A percentile compares a stretch with the other conserved stretches of the same genome.
phyloP scores from a whole-genome alignment of 2,888 invertebrate genomes.

The Apoda limacodes region DNA sequence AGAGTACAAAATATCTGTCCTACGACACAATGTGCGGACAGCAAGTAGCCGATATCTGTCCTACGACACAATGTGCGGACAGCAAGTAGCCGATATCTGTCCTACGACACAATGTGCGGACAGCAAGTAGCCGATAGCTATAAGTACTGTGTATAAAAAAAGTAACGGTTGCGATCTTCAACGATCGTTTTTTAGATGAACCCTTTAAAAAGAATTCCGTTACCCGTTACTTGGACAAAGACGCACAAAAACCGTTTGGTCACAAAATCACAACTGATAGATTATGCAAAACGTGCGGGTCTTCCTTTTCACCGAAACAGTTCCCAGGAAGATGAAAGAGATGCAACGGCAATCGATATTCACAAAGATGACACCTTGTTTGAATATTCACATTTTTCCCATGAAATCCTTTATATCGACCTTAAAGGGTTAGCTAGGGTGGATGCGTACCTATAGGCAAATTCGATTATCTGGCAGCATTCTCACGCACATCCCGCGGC shows the following conservation, averaged over 20 bases:
- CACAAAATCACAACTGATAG: slow-evolving; percentile 41
- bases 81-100: slow-evolving; percentile 26
- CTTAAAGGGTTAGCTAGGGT: slow-evolving; percentile 55
- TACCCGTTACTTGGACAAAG: slow-evolving; percentile 42
- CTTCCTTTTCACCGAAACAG: slow-evolving; percentile 64
- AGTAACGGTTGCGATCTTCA: slow-evolving; percentile 59
- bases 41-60: too few species aligned
- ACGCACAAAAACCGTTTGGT: slow-evolving; percentile 16
- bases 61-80: too few species aligned
- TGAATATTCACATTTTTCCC: slow-evolving; percentile 67
- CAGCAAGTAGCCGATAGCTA: slow-evolving; percentile 39
- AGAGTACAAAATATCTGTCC: too few species aligned
- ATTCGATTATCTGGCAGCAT: slow-evolving; percentile 65
- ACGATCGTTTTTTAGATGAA: slow-evolving; percentile 43
- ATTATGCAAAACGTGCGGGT: slow-evolving; percentile 63
- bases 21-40: too few species aligned
- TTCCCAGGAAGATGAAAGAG: slow-evolving; percentile 62
- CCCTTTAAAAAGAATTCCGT: slow-evolving; percentile 54
- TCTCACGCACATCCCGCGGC: slow-evolving; percentile 64
- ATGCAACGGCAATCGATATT: slow-evolving; percentile 65
- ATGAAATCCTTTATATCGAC: slow-evolving; percentile 47
- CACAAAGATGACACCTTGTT: slow-evolving; percentile 69
- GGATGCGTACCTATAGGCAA: slow-evolving; percentile 64
- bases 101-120: slow-evolving; percentile 36
- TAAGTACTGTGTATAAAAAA: too few species aligned